Percentiles rank a stretch among this genome's conserved stretches.
These are phyloP conservation scores for Helicorthomorpha holstii DNA, from an alignment of 1,140 invertebrate genomes.

Conservation along the genomic window DNA sequence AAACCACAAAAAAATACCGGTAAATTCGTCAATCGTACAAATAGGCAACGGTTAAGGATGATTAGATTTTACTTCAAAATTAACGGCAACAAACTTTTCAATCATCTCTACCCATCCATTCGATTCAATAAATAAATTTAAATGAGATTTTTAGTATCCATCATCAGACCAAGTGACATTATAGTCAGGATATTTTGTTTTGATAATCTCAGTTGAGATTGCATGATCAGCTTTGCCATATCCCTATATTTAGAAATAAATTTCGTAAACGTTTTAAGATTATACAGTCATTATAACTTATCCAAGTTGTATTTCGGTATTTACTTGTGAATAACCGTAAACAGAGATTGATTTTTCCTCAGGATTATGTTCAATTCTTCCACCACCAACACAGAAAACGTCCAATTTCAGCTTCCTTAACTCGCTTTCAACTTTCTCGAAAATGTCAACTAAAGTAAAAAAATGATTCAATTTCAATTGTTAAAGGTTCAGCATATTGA, in stretches of 20 bases:
- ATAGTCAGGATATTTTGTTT: constrained; percentile 53
- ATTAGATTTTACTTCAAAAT: too few relatives aligned
- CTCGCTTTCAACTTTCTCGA: constrained; percentile 35
- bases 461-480: constrained; percentile 3
- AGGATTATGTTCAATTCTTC: constrained; percentile 58
- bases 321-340: constrained; percentile 70
- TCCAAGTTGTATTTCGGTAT: constrained; percentile 6
- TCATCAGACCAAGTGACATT: constrained; percentile 58
- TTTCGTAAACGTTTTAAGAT: not conserved
- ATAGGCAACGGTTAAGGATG: too few relatives aligned
- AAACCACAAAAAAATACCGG: too few relatives aligned
- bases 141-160: constrained; percentile 65
- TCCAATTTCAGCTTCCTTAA: constrained; percentile 36
- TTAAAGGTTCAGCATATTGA: too few relatives aligned
- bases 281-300: constrained; percentile 1
- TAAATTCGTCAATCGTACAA: too few relatives aligned
- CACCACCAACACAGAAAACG: constrained; percentile 61
- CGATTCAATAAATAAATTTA: too few relatives aligned
- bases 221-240: constrained; percentile 73
- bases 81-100: too few relatives aligned
- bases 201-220: constrained; percentile 49
- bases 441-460: constrained; percentile 40
- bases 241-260: constrained; percentile 32
- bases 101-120: too few relatives aligned
- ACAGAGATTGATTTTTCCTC: constrained; percentile 56